Conservation (phyloP, 2,113 vertebrate species). For the Spermophilus dauricus region DNA sequence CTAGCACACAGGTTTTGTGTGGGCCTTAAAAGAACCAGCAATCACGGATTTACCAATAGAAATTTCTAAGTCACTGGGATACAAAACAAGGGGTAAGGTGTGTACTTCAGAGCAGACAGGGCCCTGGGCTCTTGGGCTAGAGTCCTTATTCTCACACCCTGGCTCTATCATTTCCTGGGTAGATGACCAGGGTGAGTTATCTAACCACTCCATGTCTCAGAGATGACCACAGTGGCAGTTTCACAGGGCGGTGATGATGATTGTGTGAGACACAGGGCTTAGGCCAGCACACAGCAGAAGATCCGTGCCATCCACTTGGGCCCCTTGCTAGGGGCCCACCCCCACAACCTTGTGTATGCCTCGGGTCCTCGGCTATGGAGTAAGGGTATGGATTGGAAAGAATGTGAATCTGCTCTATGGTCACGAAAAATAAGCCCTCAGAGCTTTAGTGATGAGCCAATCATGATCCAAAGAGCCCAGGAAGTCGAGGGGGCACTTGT, state of each 20-base stretch:
- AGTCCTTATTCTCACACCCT: fast-evolving
- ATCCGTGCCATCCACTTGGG: fast-evolving
- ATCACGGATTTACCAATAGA: neutral
- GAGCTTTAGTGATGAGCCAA: neutral
- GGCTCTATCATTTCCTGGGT: neutral
- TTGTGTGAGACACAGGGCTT: neutral
- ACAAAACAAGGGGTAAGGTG: neutral
- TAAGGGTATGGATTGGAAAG: neutral
- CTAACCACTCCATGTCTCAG: neutral
- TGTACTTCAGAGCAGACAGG: fast-evolving
- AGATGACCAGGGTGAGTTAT: too few species aligned
- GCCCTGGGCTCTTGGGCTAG: neutral
- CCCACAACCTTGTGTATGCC: too few species aligned
- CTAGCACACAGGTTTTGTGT: neutral
- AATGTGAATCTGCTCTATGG: neutral
- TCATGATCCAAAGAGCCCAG: neutral
- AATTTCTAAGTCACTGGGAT: neutral
- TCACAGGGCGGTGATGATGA: neutral
- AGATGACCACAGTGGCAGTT: neutral
- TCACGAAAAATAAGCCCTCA: neutral
- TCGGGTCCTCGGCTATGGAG: neutral
- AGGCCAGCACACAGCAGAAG: neutral
- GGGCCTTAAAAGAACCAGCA: neutral
- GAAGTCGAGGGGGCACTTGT: neutral
- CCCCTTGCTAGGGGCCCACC: neutral